Percentiles rank a stretch among this genome's conserved stretches.
Conservation (phyloP, 2,113 vertebrate genomes). For the Myrmecobius fasciatus region DNA sequence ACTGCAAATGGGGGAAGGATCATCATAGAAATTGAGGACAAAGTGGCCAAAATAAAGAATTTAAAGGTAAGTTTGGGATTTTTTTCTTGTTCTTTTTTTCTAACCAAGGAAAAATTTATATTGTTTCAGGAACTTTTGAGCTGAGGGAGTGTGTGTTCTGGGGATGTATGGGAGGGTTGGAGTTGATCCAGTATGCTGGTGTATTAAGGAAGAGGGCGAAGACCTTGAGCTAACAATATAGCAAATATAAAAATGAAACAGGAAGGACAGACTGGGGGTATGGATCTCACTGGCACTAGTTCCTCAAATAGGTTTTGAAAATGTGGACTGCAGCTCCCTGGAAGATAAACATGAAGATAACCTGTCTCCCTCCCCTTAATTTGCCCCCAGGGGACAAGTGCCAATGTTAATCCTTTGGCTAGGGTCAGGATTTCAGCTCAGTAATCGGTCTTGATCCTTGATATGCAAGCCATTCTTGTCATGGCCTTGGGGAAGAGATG, state of each 20-base stretch:
- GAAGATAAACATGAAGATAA: slow-evolving; percentile 16
- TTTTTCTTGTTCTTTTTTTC: slow-evolving; percentile 8
- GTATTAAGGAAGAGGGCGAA: slow-evolving; percentile 7
- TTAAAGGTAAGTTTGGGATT: slow-evolving; percentile 89
- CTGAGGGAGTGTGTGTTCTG: background rate
- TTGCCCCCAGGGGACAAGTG: background rate
- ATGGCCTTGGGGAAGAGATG: background rate
- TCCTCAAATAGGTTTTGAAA: slow-evolving; percentile 41
- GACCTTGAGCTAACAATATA: slow-evolving; percentile 45
- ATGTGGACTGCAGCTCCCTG: slow-evolving; percentile 23
- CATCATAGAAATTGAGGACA: slow-evolving; percentile 93
- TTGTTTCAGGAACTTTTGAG: slow-evolving; percentile 29
- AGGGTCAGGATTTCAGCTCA: background rate
- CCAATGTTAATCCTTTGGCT: background rate
- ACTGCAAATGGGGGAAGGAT: slow-evolving; percentile 89
- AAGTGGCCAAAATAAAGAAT: slow-evolving; percentile 91
- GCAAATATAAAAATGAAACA: slow-evolving; percentile 58
- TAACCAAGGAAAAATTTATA: background rate
- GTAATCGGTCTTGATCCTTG: background rate
- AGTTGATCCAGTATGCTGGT: background rate
- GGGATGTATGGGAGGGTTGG: slow-evolving; percentile 5
- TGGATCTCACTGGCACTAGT: background rate
- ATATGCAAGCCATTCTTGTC: background rate
- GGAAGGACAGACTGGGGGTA: slow-evolving; percentile 46
- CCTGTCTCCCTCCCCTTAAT: background rate